Base-by-base conservation (phyloP, 2,113 vertebrate genomes). In the Hydropotes inermis region DNA sequence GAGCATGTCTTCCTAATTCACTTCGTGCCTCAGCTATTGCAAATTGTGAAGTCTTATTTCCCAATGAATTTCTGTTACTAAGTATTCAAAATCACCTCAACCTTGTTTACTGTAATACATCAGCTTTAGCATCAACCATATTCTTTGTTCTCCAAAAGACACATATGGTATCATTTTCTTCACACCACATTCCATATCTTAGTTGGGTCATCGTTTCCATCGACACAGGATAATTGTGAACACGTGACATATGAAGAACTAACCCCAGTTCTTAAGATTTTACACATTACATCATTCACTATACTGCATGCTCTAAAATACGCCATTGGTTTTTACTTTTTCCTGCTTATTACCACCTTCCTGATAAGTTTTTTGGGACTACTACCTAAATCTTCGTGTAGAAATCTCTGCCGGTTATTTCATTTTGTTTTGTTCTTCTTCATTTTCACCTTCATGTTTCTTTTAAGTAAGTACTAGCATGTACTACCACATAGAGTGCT, bases 171-270 rank as follows among this genome's bases (percentile, higher is more conserved):
- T 60, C n/a, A 7, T 57, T 94, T 95, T 87, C 93, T 79, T 61
- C n/a, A 14, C 13, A 45, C 82, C 28, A 4, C 47, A 60, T 47
- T 61, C 82, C 12, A 1, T 84, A 67, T 87, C 96, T 83, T 91
- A 60, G 67, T 52, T 60, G 57, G 7, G 7, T 95, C 93, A 82
- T 67, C 82, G 52, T 97, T 96, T 95, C 91, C 67, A 52, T 78
- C 87, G 16, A 58, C 36, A 90, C 61, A 39, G 83, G 76, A 70
- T 94, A 93, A 97, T 90, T 93, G 84, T 88, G 79, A 97, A 84
- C 95, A 97, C 21, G 45, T 87, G 95, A 39, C 83, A 76, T 50
- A 58, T 91, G 86, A 82, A 96, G 57, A 86, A 52, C 55, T 36
- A 90, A 84, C 64, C 64, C 39, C 86, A 47, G 78, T 30, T 67